Evolutionary conservation across 1,140 invertebrate genomes (phyloP).

Genomic region (Heliconius nattereri): DNA sequence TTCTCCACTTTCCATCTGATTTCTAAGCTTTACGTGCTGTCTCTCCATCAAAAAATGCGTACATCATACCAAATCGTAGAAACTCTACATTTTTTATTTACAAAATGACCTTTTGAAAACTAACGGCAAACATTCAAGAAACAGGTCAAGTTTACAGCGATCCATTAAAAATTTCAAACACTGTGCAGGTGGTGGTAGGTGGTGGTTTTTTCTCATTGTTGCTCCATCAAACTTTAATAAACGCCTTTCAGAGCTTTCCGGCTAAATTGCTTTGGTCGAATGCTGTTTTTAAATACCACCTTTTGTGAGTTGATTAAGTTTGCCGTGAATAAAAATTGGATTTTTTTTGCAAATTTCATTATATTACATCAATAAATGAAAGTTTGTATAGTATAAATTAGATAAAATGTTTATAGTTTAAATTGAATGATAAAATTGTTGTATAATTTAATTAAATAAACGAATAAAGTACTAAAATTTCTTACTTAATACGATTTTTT

Average conservation of each 20-base stretch:
- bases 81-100: background rate
- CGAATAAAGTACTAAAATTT: no score
- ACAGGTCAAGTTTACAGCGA: constrained; percentile 31
- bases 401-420: no score
- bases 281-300: constrained; percentile 25
- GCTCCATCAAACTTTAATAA: constrained; percentile 30
- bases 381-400: no score
- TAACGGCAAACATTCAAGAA: constrained; percentile 12
- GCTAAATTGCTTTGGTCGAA: constrained; percentile 32
- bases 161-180: constrained; percentile 25
- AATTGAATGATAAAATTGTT: no score
- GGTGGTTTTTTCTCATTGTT: constrained; percentile 28
- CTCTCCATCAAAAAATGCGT: no score
- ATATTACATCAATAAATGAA: background rate
- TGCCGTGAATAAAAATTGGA: background rate
- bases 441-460: no score
- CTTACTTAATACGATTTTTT: no score
- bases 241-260: constrained; percentile 26
- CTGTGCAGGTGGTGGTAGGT: background rate
- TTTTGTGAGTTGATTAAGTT: constrained; percentile 14
- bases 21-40: no score
- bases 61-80: no score
- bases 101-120: background rate
- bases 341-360: background rate
- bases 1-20: no score